Conservation (phyloP, 2,113 vertebrate species). For the Mus pahari region DNA sequence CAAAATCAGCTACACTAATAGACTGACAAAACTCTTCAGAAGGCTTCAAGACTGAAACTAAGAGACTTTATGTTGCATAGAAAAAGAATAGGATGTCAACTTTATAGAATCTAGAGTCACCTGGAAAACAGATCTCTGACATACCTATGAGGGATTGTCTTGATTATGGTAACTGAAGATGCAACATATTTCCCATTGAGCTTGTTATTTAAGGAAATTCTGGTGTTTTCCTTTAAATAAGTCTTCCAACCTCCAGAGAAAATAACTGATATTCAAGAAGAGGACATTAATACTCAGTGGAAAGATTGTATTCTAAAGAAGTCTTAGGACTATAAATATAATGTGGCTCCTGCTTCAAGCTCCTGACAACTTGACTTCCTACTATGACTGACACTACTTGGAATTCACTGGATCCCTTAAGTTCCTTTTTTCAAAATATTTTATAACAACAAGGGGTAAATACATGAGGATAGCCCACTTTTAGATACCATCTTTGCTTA, state of each 20-base stretch:
- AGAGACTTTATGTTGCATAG: neutral
- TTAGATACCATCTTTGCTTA: neutral
- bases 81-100: neutral
- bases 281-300: neutral
- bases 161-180: neutral
- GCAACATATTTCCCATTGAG: neutral
- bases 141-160: neutral
- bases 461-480: neutral
- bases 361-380: neutral
- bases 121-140: neutral
- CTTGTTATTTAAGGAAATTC: neutral
- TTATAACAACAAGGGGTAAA: neutral
- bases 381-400: neutral
- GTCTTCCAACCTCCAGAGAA: neutral
- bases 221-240: neutral
- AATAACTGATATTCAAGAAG: neutral
- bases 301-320: neutral
- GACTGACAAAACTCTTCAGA: neutral
- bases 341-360: neutral
- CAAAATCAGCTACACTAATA: neutral
- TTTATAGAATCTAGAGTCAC: neutral
- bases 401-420: neutral
- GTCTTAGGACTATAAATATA: neutral
- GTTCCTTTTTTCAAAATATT: neutral
- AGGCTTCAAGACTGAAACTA: neutral